phyloP scores from a whole-genome alignment of 1,140 invertebrate genomes.

The Leptoteleia sp. region DNA sequence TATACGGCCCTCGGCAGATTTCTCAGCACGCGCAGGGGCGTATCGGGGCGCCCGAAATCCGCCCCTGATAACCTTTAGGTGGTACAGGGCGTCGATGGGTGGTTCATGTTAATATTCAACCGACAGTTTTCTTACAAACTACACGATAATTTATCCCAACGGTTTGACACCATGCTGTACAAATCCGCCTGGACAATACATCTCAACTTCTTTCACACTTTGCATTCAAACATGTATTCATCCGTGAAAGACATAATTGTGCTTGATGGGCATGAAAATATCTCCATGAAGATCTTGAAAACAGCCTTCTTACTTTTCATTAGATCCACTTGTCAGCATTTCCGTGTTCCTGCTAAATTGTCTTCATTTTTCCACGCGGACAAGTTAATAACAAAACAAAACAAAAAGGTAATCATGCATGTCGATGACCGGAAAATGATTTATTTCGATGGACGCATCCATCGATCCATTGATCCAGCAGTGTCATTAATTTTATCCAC shows the following conservation, averaged over 20 bases:
- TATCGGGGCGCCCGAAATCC: conserved; percentile 71
- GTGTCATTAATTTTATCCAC: not conserved
- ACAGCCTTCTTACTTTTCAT: no score
- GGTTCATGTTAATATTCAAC: conserved; percentile 74
- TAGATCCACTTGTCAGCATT: no score
- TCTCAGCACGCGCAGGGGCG: conserved; percentile 74
- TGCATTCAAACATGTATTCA: not conserved
- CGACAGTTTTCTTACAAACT: conserved; percentile 64
- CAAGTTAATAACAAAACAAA: no score
- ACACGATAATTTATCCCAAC: conserved; percentile 58
- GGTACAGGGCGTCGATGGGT: conserved; percentile 78
- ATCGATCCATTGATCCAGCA: no score
- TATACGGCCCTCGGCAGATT: conserved; percentile 64
- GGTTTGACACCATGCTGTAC: conserved; percentile 28
- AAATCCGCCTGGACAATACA: conserved; percentile 22
- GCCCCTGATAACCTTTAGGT: conserved; percentile 78
- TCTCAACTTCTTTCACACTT: conserved; percentile 10
- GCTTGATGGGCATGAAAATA: no score
- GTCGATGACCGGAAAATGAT: no score
- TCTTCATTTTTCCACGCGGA: no score
- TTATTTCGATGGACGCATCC: no score
- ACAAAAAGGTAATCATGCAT: no score
- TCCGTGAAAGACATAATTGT: no score
- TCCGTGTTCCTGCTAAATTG: no score
- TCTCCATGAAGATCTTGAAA: no score